Evolutionary conservation across 2,113 vertebrate species (phyloP).

Genomic region (Madoqua kirkii): DNA sequence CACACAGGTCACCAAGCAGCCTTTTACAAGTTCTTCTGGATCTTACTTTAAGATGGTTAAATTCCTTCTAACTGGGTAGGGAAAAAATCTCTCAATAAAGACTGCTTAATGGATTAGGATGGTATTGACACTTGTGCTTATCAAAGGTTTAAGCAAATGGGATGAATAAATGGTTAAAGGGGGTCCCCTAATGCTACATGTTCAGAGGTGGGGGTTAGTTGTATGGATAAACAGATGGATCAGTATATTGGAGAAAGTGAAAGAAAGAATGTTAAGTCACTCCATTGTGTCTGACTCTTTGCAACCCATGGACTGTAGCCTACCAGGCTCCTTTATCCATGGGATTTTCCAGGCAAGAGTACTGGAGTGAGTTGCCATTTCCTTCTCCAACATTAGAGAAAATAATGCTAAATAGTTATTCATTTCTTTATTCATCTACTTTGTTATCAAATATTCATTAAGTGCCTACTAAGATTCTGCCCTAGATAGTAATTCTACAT

Average conservation of each 20-base stretch:
- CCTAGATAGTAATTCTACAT: background rate
- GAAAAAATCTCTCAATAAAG: background rate
- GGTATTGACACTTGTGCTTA: background rate
- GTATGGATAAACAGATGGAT: background rate
- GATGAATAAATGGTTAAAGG: background rate
- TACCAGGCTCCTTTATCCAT: background rate
- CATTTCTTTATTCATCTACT: conserved; percentile 3
- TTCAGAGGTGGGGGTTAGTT: background rate
- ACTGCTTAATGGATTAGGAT: conserved; percentile 1
- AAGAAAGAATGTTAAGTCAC: background rate
- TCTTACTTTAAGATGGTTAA: background rate
- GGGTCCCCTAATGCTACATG: background rate
- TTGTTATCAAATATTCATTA: background rate
- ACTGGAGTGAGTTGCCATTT: background rate
- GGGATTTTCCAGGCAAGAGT: background rate
- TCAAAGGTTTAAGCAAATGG: conserved; percentile 4
- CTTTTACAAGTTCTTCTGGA: background rate
- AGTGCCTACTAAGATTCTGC: background rate
- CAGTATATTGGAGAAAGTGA: background rate
- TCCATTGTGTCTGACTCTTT: background rate
- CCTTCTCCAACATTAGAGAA: background rate
- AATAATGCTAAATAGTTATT: background rate
- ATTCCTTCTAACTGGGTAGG: background rate
- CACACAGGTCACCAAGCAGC: background rate
- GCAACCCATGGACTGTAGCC: background rate